phyloP scores from a whole-genome alignment of 2,797 vertebrate species.

The Bovichtus diacanthus region DNA sequence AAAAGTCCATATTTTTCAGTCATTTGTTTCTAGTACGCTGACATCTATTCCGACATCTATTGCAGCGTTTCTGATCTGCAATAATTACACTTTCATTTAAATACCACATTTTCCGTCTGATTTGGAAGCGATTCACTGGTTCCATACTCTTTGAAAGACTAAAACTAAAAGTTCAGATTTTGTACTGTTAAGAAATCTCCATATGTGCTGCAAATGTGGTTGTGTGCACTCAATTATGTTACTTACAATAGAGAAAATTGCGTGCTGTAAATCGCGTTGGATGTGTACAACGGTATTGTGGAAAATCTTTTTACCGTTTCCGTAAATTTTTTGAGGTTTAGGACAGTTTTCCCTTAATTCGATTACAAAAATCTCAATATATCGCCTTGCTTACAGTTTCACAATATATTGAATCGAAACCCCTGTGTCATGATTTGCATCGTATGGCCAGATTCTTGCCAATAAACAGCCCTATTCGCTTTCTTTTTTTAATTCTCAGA shows the following conservation, averaged over 20 bases:
- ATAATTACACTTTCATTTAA: neutral
- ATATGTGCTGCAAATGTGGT: neutral
- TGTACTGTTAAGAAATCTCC: neutral
- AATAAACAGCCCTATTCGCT: no score
- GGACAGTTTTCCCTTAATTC: no score
- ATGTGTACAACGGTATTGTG: neutral
- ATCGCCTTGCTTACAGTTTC: no score
- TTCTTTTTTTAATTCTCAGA: no score
- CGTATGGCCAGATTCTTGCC: no score
- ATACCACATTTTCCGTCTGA: no score
- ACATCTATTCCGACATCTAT: neutral
- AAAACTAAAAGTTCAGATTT: neutral
- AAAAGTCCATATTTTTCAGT: slow-evolving; percentile 32
- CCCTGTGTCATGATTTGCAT: no score
- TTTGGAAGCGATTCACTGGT: neutral
- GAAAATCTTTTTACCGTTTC: neutral
- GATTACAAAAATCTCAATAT: no score
- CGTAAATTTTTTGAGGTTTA: no score
- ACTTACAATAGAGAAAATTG: no score
- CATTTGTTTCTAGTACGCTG: neutral
- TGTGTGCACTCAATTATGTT: neutral
- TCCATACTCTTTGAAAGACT: fast-evolving
- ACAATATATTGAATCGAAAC: no score
- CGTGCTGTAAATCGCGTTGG: neutral
- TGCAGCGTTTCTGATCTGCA: neutral